These are phyloP conservation scores for Ictalurus furcatus DNA, from an alignment of 2,113 vertebrate species.

Conservation along the genomic window DNA sequence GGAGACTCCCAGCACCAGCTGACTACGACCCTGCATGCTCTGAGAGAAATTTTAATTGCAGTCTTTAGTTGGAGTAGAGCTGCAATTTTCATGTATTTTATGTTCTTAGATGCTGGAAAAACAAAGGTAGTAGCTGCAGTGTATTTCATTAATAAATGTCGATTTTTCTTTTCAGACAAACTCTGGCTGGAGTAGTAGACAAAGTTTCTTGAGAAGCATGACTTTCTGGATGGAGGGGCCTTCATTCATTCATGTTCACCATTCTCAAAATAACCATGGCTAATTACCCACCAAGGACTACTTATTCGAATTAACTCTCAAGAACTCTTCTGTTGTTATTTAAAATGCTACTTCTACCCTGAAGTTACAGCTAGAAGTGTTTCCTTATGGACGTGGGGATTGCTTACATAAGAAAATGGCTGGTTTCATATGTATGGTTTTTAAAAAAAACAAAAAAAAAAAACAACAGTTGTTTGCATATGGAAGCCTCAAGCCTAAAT, in stretches of 20 bases:
- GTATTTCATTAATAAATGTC: background rate
- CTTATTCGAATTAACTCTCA: conserved; percentile 38
- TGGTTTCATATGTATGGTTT: conserved; percentile 51
- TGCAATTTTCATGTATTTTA: conserved; percentile 26
- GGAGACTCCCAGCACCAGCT: conserved; percentile 69
- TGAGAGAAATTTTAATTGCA: conserved; percentile 30
- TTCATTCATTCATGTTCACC: conserved; percentile 1
- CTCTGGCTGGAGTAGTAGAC: background rate
- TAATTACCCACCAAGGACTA: conserved; percentile 34
- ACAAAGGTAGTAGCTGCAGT: background rate
- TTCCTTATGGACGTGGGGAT: conserved; percentile 56
- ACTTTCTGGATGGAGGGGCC: background rate
- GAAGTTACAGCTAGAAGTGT: conserved; percentile 55
- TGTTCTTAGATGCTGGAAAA: background rate
- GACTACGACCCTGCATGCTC: conserved; percentile 52
- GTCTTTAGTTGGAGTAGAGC: conserved; percentile 9
- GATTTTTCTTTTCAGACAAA: background rate
- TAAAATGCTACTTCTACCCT: conserved; percentile 43
- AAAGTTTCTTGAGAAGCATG: background rate
- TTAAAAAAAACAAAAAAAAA: background rate
- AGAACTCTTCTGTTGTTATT: conserved; percentile 46
- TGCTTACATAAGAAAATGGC: conserved; percentile 59
- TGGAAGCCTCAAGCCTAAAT: conserved; percentile 58
- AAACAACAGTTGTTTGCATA: conserved; percentile 65
- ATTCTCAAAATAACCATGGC: conserved; percentile 15